Evolutionary conservation across 2,888 invertebrate genomes (phyloP).

Genomic region (Phrixothrix hirtus): DNA sequence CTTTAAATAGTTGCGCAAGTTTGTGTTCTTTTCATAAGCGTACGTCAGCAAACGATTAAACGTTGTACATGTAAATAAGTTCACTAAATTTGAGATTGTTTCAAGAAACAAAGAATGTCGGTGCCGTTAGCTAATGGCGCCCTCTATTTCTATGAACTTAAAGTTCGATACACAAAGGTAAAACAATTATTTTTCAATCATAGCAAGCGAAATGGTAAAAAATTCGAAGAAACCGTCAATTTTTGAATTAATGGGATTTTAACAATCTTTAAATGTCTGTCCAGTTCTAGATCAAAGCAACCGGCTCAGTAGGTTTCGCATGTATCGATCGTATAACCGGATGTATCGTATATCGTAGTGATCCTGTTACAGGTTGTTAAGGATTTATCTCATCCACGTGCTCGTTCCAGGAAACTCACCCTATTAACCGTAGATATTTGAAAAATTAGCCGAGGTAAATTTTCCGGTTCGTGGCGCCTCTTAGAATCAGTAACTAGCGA

Average conservation of each 20-base stretch:
- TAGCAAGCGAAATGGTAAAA: not conserved
- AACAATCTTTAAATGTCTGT: not conserved
- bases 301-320: conserved; percentile 32
- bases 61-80: too few relatives aligned
- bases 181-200: too few relatives aligned
- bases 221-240: not conserved
- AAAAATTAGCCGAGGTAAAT: not conserved
- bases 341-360: conserved; percentile 35
- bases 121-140: too few relatives aligned
- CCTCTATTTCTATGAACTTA: too few relatives aligned
- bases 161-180: too few relatives aligned
- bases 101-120: too few relatives aligned
- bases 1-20: too few relatives aligned
- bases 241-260: not conserved
- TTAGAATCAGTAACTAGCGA: too few relatives aligned
- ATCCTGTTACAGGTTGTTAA: conserved; percentile 29
- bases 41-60: too few relatives aligned
- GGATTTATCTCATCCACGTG: conserved; percentile 24
- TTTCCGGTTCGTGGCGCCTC: conserved; percentile 3
- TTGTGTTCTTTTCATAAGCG: too few relatives aligned
- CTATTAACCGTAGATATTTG: conserved; percentile 7
- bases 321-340: conserved; percentile 33
- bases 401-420: conserved; percentile 28
- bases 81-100: too few relatives aligned
- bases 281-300: conserved; percentile 24